Evolutionary conservation across 2,113 vertebrate genomes (phyloP).

Genomic region (Martes martes): DNA sequence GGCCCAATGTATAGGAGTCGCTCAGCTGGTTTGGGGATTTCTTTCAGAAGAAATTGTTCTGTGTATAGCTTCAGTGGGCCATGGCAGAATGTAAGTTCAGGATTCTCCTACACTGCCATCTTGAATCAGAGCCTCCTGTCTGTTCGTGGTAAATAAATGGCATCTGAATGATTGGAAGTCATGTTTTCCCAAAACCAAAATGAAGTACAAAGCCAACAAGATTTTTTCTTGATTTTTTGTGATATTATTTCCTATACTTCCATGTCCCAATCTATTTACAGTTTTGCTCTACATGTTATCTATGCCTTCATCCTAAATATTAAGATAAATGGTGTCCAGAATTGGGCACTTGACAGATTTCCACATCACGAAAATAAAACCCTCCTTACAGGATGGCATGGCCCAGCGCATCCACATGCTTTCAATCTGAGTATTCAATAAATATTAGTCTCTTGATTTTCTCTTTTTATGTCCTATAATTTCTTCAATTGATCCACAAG

Average conservation of each 20-base stretch:
- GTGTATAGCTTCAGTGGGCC: not conserved
- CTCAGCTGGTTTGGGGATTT: not conserved
- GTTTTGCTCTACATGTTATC: not conserved
- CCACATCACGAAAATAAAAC: not conserved
- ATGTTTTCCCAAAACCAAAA: not conserved
- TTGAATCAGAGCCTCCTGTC: not conserved
- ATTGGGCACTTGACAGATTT: not conserved
- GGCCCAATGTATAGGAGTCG: not conserved
- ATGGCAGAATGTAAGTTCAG: not conserved
- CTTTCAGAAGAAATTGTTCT: not conserved
- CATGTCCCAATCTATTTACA: not conserved
- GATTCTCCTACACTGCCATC: not conserved
- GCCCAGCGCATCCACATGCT: not conserved
- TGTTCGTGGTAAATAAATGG: not conserved
- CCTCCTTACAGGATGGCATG: not conserved
- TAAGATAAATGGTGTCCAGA: not conserved
- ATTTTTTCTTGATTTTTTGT: not conserved
- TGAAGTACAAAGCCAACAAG: not conserved
- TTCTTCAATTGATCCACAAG: not conserved
- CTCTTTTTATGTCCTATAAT: not conserved
- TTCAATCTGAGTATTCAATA: not conserved
- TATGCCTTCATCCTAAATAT: not conserved
- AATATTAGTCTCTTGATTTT: not conserved
- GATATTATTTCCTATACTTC: not conserved
- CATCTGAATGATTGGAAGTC: not conserved